These are phyloP conservation scores for Esox niger DNA, from an alignment of 2,113 vertebrate species.

Conservation along the genomic window DNA sequence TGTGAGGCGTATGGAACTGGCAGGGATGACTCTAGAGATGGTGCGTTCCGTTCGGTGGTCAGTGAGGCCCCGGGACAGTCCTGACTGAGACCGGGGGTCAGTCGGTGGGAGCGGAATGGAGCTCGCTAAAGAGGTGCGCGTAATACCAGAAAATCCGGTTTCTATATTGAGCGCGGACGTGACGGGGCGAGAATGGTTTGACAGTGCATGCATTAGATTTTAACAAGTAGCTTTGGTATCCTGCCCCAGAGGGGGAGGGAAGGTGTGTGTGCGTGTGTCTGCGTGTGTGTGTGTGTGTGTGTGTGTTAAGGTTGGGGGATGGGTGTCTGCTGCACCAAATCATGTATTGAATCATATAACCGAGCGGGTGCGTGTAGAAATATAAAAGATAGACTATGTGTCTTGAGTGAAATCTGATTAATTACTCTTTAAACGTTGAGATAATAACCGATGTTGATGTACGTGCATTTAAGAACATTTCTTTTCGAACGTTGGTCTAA, in stretches of 20 bases:
- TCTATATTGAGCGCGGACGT: conserved; percentile 81
- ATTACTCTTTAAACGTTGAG: not conserved
- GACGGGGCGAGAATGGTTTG: conserved; percentile 85
- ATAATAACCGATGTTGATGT: not conserved
- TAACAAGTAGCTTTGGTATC: conserved; percentile 81
- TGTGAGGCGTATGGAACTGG: not conserved
- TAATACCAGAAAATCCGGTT: conserved; percentile 84
- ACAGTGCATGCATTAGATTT: conserved; percentile 77
- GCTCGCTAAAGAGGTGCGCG: conserved; percentile 70
- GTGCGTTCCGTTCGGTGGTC: conserved; percentile 1
- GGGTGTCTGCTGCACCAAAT: conserved; percentile 9
- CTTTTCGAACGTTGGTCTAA: not conserved
- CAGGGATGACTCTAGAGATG: not conserved
- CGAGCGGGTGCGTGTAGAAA: not conserved
- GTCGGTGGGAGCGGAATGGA: conserved; percentile 33
- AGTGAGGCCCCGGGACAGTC: conserved; percentile 3
- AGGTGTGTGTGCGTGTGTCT: conserved; percentile 7
- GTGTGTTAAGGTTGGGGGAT: conserved; percentile 23
- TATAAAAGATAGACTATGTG: conserved; percentile 1
- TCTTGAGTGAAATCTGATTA: not conserved
- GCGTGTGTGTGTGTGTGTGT: conserved; percentile 29
- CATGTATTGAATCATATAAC: conserved; percentile 10
- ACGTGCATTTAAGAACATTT: not conserved
- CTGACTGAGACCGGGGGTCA: conserved; percentile 41
- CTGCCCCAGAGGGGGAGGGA: conserved; percentile 56